Conservation (phyloP, 2,888 invertebrate genomes). For the Thysanoteuthis rhombus region DNA sequence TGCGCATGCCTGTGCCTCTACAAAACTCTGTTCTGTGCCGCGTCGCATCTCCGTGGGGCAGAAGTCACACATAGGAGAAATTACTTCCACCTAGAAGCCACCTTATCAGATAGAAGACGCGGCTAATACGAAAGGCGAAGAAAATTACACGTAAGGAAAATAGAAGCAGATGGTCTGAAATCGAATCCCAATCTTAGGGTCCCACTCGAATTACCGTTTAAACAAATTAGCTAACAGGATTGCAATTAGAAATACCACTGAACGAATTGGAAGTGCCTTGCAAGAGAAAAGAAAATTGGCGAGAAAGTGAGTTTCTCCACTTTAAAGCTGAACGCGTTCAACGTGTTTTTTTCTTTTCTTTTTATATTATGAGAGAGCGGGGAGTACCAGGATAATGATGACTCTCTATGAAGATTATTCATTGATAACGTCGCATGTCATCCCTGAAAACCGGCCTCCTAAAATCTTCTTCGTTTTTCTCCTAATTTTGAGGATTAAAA, state of each 20-base stretch:
- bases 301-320: neutral
- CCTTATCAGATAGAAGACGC: slow-evolving; percentile 28
- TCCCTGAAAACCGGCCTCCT: neutral
- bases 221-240: slow-evolving; percentile 32
- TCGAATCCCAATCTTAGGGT: slow-evolving; percentile 24
- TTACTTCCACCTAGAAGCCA: slow-evolving; percentile 23
- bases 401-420: neutral
- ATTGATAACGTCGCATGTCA: neutral
- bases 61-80: slow-evolving; percentile 27
- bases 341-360: too few relatives aligned
- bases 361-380: neutral
- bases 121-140: slow-evolving; percentile 30
- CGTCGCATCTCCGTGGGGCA: slow-evolving; percentile 22
- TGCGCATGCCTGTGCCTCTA: neutral
- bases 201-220: slow-evolving; percentile 14
- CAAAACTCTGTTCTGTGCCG: neutral
- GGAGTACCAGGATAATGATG: neutral
- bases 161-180: slow-evolving; percentile 29
- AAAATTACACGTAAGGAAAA: slow-evolving; percentile 27
- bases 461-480: neutral
- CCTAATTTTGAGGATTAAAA: neutral
- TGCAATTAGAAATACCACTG: slow-evolving; percentile 26
- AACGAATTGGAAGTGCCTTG: neutral
- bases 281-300: neutral
- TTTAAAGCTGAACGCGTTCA: neutral